Evolutionary conservation across 2,888 invertebrate genomes (phyloP).

Genomic region (Gari tellinella): DNA sequence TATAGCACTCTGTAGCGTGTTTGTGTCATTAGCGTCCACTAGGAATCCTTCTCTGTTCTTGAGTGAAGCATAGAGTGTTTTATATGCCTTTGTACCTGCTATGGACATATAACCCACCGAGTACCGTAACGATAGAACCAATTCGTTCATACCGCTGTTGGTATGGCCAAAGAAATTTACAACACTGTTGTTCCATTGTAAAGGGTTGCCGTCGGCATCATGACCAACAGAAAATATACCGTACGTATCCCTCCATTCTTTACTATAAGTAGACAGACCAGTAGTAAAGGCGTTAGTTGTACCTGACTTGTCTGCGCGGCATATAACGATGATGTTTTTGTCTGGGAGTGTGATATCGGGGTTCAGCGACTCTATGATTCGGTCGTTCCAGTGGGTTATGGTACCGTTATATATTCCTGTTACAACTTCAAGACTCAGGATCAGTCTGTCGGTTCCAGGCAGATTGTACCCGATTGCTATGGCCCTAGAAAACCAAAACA

Average conservation of each 20-base stretch:
- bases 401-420: conserved; percentile 81
- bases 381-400: conserved; percentile 75
- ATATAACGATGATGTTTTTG: conserved; percentile 72
- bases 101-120: conserved; percentile 78
- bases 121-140: conserved; percentile 68
- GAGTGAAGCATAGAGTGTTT: conserved; percentile 64
- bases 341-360: conserved; percentile 64
- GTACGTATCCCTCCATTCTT: conserved; percentile 67
- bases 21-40: conserved; percentile 48
- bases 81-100: conserved; percentile 60
- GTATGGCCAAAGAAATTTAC: conserved; percentile 65
- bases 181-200: conserved; percentile 64
- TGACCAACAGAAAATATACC: conserved; percentile 72
- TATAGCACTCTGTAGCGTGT: conserved; percentile 73
- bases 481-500: conserved; percentile 70
- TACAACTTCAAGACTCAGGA: conserved; percentile 69
- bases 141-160: conserved; percentile 71
- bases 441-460: conserved; percentile 64
- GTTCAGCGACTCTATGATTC: conserved; percentile 64
- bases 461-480: conserved; percentile 77
- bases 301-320: conserved; percentile 79
- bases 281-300: conserved; percentile 78
- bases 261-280: conserved; percentile 71
- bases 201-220: conserved; percentile 21
- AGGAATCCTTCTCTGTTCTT: conserved; percentile 65